phyloP scores from a whole-genome alignment of 1,140 invertebrate genomes.

The Belonocnema kinseyi region DNA sequence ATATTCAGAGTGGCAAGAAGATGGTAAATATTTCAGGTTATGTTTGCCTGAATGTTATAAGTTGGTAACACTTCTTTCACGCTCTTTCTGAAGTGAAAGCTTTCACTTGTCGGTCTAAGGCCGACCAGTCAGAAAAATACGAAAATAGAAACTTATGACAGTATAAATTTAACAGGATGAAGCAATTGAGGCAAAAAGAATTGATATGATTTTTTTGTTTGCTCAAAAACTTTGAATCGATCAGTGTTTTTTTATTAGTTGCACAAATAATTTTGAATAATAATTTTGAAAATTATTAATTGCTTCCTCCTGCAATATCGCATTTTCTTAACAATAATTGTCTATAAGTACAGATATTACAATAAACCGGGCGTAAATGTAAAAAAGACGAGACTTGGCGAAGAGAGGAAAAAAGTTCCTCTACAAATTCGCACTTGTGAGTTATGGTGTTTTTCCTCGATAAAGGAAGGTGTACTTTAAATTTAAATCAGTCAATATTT shows the following conservation, averaged over 20 bases:
- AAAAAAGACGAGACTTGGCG: constrained; percentile 48
- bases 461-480: neutral
- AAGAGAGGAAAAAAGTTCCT: constrained; percentile 50
- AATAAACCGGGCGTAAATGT: constrained; percentile 49
- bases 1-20: too few species aligned
- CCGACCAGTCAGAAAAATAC: neutral
- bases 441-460: constrained; percentile 33
- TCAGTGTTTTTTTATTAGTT: neutral
- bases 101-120: too few species aligned
- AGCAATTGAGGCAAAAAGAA: neutral
- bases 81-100: too few species aligned
- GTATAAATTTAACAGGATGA: neutral
- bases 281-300: neutral
- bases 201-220: neutral
- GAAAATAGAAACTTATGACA: constrained; percentile 10
- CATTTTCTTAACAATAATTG: neutral
- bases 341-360: constrained; percentile 39
- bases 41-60: too few species aligned
- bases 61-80: too few species aligned
- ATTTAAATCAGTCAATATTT: neutral
- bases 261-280: neutral
- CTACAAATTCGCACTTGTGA: constrained; percentile 41
- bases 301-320: neutral
- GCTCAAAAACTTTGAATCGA: neutral
- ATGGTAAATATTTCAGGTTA: too few species aligned